Base-by-base conservation (phyloP, 2,797 vertebrate species). In the Phrynocephalus forsythii region DNA sequence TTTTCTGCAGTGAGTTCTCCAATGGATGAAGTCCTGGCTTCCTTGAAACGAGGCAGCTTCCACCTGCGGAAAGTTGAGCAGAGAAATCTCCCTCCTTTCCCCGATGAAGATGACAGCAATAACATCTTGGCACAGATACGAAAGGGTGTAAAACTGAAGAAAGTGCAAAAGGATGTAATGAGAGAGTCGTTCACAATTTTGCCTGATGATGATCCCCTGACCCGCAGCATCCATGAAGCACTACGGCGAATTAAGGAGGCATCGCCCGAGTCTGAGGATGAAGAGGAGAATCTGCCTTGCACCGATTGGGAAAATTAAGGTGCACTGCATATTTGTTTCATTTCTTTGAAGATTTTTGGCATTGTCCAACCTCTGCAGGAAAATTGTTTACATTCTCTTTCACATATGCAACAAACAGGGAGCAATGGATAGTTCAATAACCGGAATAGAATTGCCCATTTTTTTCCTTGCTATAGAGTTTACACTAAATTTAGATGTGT, bases 61-160 rank as follows among this genome's bases (percentile, higher is more conserved):
- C 98, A 99, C 93, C 97, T 99, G 95, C 97, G 97, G 91, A 99
- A 99, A 95, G 99, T 98, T 9, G 99, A 99, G 95, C 98, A 99
- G 88, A 97, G 98, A 11, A 98, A 98, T 85, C 96, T 98, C 89
- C 98, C 97, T 33, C 98, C 98, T 48, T 99, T 98, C 96, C 98
- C 98, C 2, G 98, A 98, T 93, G 97, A 98, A 90, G 98, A 99
- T 89, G 98, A 99, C 91, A 96, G 97, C 96, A 97, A 98, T 96
- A 99, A 99, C 95, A 99, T 99, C 97, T 97, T 99, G 97, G 99
- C 98, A 67, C 99, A 99, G 95, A 99, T 99, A 96, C 96, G 99
- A 68, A 98, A 98, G 93, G 99, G 99, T 1, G 98, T 99, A 72
- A 97, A 98, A 94, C 97, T 99, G 95, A 98, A 97, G 96, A 99